Conservation (phyloP, 1,140 invertebrate species). For the Helicorthomorpha holstii region DNA sequence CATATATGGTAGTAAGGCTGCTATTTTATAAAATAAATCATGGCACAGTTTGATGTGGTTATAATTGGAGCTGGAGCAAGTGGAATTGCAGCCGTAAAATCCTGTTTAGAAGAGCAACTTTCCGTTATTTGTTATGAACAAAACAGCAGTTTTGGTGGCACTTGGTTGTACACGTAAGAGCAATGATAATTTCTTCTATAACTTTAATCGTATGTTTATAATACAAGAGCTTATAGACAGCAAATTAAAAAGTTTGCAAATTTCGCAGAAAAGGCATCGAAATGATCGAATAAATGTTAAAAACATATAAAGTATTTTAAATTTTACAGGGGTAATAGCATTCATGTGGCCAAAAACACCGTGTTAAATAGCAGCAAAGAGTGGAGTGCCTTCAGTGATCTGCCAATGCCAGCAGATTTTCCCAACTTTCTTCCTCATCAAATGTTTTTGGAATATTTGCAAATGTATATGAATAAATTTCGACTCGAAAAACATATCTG, state of each 20-base stretch:
- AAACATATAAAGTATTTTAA: no score
- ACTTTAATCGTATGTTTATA: no score
- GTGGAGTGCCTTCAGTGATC: constrained; percentile 26
- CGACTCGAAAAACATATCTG: constrained; percentile 10
- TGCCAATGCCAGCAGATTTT: constrained; percentile 19
- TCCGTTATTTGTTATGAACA: constrained; percentile 31
- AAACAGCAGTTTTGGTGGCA: constrained; percentile 28
- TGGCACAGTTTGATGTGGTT: constrained; percentile 13
- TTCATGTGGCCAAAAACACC: no score
- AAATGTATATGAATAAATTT: constrained; percentile 19
- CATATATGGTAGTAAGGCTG: no score
- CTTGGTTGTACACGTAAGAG: constrained; percentile 30
- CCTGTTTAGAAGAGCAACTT: constrained; percentile 28
- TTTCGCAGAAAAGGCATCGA: no score
- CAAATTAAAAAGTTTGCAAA: no score
- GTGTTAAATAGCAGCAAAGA: constrained; percentile 27
- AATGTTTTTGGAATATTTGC: constrained; percentile 20
- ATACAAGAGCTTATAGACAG: no score
- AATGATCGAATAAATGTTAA: no score
- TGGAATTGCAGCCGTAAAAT: constrained; percentile 29
- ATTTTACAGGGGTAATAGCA: no score
- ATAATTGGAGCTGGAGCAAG: constrained; percentile 31
- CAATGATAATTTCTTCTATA: no score
- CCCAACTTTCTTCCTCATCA: constrained; percentile 23
- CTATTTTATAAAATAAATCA: no score